Evolutionary conservation across 2,888 invertebrate species (phyloP).

Genomic region (Tipula unca): DNA sequence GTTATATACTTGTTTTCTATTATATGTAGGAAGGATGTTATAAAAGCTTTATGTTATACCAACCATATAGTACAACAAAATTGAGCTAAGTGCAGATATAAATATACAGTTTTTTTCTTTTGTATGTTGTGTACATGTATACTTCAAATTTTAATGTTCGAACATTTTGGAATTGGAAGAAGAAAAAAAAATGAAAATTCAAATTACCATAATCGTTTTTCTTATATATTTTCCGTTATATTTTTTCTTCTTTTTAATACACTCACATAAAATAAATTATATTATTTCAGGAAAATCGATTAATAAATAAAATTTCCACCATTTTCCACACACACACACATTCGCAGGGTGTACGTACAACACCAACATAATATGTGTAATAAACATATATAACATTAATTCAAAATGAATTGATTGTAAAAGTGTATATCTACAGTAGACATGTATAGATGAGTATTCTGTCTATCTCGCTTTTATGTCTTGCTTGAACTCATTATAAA

Average conservation of each 20-base stretch:
- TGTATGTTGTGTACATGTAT: not conserved
- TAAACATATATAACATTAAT: not conserved
- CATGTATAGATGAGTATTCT: too few relatives aligned
- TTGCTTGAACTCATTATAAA: not conserved
- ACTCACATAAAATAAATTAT: not conserved
- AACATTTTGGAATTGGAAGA: not conserved
- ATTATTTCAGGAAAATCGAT: not conserved
- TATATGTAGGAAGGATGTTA: not conserved
- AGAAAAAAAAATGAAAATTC: not conserved
- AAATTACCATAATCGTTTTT: not conserved
- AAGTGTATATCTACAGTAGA: not conserved
- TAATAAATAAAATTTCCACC: not conserved
- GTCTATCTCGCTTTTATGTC: too few relatives aligned
- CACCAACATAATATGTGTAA: not conserved
- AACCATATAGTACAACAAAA: not conserved
- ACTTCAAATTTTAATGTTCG: not conserved
- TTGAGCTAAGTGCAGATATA: not conserved
- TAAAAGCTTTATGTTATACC: not conserved
- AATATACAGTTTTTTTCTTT: not conserved
- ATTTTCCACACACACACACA: not conserved
- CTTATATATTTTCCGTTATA: not conserved
- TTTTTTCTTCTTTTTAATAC: not conserved
- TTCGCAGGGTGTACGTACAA: not conserved
- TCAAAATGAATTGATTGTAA: not conserved
- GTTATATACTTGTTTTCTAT: not conserved